phyloP scores from a whole-genome alignment of 1,140 invertebrate species.

The Melanaphis sacchari region DNA sequence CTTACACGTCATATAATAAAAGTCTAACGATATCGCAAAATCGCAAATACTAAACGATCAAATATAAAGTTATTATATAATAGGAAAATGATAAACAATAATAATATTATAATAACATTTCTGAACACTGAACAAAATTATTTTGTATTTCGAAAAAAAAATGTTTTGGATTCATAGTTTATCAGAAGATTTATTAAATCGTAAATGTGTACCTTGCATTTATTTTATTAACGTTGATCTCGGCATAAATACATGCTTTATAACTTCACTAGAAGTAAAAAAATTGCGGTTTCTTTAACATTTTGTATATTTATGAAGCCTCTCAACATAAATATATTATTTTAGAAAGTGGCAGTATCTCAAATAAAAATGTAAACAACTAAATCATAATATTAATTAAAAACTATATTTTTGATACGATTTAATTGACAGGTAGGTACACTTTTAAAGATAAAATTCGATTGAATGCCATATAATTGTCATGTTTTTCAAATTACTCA shows the following conservation, averaged over 20 bases:
- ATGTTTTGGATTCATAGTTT: neutral
- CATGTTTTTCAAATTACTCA: neutral
- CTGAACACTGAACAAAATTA: neutral
- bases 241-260: neutral
- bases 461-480: too few species aligned
- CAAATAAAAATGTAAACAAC: neutral
- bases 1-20: too few species aligned
- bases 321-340: neutral
- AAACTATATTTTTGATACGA: neutral
- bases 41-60: neutral
- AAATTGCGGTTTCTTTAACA: neutral
- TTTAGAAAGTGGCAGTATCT: neutral
- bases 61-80: neutral
- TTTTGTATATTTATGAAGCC: neutral
- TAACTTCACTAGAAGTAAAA: neutral
- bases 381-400: neutral
- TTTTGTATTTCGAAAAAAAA: neutral
- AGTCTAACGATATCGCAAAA: neutral
- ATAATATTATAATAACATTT: neutral
- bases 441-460: neutral
- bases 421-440: neutral
- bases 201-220: conserved; percentile 4
- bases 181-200: neutral
- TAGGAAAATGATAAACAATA: neutral
- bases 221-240: conserved; percentile 18